Evolutionary conservation across 2,113 vertebrate species (phyloP).

Genomic region (Psittacara wagleri): DNA sequence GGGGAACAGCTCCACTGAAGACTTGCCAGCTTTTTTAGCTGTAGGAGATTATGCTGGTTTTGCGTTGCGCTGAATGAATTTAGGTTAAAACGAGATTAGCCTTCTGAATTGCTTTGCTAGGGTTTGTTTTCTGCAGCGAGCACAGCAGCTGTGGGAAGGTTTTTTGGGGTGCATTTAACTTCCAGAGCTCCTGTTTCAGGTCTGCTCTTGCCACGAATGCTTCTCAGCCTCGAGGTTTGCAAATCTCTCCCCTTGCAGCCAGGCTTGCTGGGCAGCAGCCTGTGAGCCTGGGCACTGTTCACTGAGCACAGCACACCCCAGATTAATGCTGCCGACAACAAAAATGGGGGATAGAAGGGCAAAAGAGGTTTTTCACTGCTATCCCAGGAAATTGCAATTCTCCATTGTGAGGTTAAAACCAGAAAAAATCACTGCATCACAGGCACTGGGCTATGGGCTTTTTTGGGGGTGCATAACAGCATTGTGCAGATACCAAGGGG

Average conservation of each 20-base stretch:
- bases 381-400: not conserved
- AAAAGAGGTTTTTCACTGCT: not conserved
- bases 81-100: conserved; percentile 68
- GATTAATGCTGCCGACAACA: not conserved
- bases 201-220: accelerated
- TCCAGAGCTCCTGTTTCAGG: not conserved
- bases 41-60: conserved; percentile 6
- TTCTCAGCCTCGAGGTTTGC: not conserved
- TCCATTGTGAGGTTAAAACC: not conserved
- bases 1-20: not conserved
- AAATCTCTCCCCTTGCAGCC: not conserved
- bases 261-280: not conserved
- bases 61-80: not conserved
- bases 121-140: not conserved
- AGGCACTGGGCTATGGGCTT: not conserved
- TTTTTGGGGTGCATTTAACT: not conserved
- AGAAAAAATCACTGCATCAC: not conserved
- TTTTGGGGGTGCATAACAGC: not conserved
- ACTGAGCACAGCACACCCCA: not conserved
- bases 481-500: not conserved
- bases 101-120: conserved; percentile 22
- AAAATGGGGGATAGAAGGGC: not conserved
- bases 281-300: not conserved
- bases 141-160: not conserved
- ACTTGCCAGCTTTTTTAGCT: not conserved